Evolutionary conservation across 2,888 invertebrate genomes (phyloP), one percentile per base, ranked within the genome.

Genomic region (Oxycera nigricornis): DNA sequence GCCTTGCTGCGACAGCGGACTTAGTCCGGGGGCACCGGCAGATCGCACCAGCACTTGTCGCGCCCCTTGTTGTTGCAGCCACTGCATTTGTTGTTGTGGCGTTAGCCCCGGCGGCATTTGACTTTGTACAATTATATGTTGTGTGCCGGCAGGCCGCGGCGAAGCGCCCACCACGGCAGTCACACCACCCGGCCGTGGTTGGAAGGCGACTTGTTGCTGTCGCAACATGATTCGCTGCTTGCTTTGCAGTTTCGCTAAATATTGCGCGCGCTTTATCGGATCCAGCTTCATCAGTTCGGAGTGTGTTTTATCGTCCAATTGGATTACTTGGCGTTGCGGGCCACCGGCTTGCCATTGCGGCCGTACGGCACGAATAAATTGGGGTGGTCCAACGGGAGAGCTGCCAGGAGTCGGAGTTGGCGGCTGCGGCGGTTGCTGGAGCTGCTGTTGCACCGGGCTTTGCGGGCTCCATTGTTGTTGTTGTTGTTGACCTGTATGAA

Each of bases 231-330:
- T 88, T 61, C 89, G 86, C 72, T 89, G 89, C 76, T 89, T 89
- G 78, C 88, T 88, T 82, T 93, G 92, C 76, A 94, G 85, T 82
- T 92, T 92, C 11, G 92, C 91, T 3, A 94, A 92, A 79, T 94
- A 94, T 83, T 93, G 88, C 1, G 93, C 92, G 50, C 93, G 88
- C 80, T 94, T 93, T 77, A 92, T 90, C 0, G 93, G 92, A 80
- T 93, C 92, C 89, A 92, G 88, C 20, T 93, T 93, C 81, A 94
- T 93, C 59, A 94, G 85, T 79, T 94, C 93, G 11, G 93, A 93
- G 81, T 94, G 94, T 0, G 94, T 93, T 79, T 93, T 92, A 0
- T 93, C 92, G 79, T 94, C 94, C 78, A 94, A 84, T 78, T 94
- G 94, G 75, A 94, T 94, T 74, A 92, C 87, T 81, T 94, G 93